These are phyloP conservation scores for Plutella xylostella DNA, from an alignment of 2,888 invertebrate genomes.

Conservation along the genomic window DNA sequence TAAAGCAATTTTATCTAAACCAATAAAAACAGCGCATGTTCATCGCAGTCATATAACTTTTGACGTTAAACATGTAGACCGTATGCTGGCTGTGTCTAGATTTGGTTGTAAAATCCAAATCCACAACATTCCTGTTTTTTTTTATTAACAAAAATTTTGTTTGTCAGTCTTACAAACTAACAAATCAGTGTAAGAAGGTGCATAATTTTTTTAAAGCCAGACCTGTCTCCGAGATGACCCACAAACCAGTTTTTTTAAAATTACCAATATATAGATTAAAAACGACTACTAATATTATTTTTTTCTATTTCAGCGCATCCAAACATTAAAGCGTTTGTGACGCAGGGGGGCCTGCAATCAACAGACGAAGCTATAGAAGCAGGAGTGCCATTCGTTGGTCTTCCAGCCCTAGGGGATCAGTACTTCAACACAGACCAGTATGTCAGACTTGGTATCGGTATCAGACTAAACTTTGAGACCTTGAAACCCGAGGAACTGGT, in stretches of 20 bases:
- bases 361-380: slow-evolving; percentile 25
- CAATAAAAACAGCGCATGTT: not conserved
- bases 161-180: not conserved
- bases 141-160: not conserved
- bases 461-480: slow-evolving; percentile 17
- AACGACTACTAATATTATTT: not conserved
- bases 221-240: not conserved
- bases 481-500: slow-evolving; percentile 17
- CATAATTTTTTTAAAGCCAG: too few relatives aligned
- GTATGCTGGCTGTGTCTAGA: not conserved
- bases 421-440: slow-evolving; percentile 21
- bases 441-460: slow-evolving; percentile 22
- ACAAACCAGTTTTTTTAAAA: not conserved
- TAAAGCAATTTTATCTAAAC: not conserved
- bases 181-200: not conserved
- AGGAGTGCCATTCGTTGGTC: slow-evolving; percentile 22
- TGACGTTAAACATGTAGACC: not conserved
- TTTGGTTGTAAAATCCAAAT: not conserved
- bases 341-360: slow-evolving; percentile 25
- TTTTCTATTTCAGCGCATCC: slow-evolving; percentile 23
- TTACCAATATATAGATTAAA: not conserved
- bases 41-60: not conserved
- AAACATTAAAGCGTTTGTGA: slow-evolving; percentile 24
- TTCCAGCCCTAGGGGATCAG: slow-evolving; percentile 24
- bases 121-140: not conserved